These are phyloP conservation scores for Kryphioiulus occultus DNA, from an alignment of 2,888 invertebrate species.

Conservation along the genomic window DNA sequence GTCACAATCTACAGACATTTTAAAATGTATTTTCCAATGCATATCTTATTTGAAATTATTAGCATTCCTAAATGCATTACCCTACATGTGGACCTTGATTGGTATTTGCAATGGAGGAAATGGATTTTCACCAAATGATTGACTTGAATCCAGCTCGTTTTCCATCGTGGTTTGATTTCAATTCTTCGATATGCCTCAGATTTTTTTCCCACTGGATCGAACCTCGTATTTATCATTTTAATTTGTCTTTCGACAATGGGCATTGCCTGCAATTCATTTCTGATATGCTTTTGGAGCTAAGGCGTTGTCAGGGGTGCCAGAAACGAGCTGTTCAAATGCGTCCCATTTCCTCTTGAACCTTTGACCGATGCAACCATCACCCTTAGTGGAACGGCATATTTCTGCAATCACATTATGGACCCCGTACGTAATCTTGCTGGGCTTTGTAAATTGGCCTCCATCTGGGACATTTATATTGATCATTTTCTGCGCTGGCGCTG, in stretches of 20 bases:
- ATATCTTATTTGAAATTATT: no score
- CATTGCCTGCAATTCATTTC: not conserved
- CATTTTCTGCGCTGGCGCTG: constrained; percentile 14
- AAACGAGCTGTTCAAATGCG: not conserved
- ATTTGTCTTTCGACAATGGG: not conserved
- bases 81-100: no score
- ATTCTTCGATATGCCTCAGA: no score
- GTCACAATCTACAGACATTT: no score
- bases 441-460: constrained; percentile 40
- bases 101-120: no score
- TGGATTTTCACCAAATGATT: no score
- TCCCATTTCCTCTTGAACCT: not conserved
- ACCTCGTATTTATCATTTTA: not conserved
- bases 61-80: no score
- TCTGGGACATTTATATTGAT: constrained; percentile 40
- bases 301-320: not conserved
- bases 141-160: no score
- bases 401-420: constrained; percentile 33
- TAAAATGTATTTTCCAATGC: no score
- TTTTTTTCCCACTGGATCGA: not conserved
- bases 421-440: constrained; percentile 39
- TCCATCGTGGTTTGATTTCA: no score
- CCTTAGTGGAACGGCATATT: not conserved
- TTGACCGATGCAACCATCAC: constrained; percentile 15
- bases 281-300: not conserved